Percentiles rank a stretch among this genome's conserved stretches.
phyloP scores from a whole-genome alignment of 2,113 vertebrate genomes.

The Alexandromys fortis region DNA sequence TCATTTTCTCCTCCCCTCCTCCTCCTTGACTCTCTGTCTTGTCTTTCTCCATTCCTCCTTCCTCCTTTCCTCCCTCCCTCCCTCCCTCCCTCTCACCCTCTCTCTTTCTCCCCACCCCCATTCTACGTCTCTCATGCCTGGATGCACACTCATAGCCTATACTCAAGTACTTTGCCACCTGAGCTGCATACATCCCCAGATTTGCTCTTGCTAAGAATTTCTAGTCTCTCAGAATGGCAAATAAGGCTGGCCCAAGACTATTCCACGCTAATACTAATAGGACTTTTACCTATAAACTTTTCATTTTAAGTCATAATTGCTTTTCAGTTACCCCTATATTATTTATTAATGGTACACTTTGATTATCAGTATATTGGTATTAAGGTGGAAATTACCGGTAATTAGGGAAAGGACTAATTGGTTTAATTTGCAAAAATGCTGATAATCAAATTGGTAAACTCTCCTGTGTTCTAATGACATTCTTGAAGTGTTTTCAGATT shows the following conservation, averaged over 20 bases:
- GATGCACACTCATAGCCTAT: too few species aligned
- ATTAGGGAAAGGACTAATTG: conserved; percentile 51
- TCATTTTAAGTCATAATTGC: neutral
- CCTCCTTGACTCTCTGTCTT: neutral
- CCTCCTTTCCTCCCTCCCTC: too few species aligned
- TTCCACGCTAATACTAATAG: accelerated
- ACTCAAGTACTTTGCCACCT: neutral
- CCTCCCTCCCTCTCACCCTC: neutral
- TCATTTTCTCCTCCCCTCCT: neutral
- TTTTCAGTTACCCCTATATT: neutral
- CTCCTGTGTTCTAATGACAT: conserved; percentile 47
- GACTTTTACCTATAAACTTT: neutral
- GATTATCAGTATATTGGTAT: neutral
- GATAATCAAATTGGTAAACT: conserved; percentile 46
- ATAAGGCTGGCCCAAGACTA: neutral
- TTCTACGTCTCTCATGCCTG: too few species aligned
- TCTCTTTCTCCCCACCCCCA: too few species aligned
- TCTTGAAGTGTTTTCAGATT: conserved; percentile 30
- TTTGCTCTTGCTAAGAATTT: neutral
- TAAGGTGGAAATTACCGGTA: conserved; percentile 25
- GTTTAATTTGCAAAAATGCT: conserved; percentile 65
- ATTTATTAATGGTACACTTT: neutral
- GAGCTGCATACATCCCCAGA: neutral
- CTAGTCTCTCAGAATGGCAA: neutral
- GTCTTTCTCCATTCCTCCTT: neutral